Base-by-base conservation (phyloP, 2,113 vertebrate genomes). In the Ellobius talpinus region DNA sequence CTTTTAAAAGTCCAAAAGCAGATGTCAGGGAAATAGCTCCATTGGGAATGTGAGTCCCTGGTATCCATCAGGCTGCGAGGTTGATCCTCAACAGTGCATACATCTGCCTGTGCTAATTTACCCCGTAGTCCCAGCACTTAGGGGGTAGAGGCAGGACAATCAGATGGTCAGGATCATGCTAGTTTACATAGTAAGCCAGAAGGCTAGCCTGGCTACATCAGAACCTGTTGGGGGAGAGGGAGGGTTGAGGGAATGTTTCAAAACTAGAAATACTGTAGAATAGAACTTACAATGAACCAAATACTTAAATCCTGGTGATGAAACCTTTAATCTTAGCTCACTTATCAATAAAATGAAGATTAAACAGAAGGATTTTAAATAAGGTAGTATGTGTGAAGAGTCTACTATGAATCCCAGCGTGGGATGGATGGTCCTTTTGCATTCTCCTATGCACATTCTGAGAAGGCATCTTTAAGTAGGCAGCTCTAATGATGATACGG, bases 381-480 rank as follows among this genome's bases (percentile, higher is more conserved):
- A 77, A 76, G 82, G 90, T 45, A 47, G 55, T 19, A 12, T 78
- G 52, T 72, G 12, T 93, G 73, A 92, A 90, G 16, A 65, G 21
- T 52, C 58, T 76, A 52, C 17, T 19, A 47, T 6, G 7, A 90
- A 33, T 92, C 7, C 29, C 21, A 65, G 12, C 3, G 3, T 21
- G 31, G 1, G 52, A 9, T 24, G 92, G 10, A 65, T 50, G 79
- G n/a, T 79, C 19, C 3, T 36, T 42, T 39, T 1, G 23, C 1
- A 66, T 61, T 89, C 39, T 8, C 13, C 17, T 66, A 36, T 87
- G 33, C 36, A 89, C 36, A 68, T 55, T 94, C 39, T 87, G 76
- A 93, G 66, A 90, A 42, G 50, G 58, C 47, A 72, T 26, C 31
- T 96, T 90, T 74, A 70, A 90, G 73, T 29, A 77, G 65, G 31